Conservation (phyloP, 2,888 invertebrate genomes). For the Oxycera nigricornis region DNA sequence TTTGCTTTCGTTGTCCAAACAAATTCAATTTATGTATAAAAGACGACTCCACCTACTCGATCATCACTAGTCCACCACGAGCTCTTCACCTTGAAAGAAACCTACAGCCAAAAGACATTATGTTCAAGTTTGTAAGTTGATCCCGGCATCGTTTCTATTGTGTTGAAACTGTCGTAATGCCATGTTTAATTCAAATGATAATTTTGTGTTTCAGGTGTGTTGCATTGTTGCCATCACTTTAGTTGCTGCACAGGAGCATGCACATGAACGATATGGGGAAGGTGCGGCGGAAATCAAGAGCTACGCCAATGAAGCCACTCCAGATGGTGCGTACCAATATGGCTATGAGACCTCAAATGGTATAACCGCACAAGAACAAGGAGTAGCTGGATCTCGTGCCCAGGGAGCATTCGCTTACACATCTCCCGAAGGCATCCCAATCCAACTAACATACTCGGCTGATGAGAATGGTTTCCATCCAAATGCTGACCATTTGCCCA, state of each 20-base stretch:
- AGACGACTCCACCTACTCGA: background rate
- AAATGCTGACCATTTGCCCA: background rate
- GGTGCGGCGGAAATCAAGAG: background rate
- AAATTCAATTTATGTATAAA: background rate
- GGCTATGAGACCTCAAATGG: background rate
- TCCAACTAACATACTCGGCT: background rate
- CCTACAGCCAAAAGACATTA: background rate
- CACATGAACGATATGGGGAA: background rate
- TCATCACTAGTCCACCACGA: background rate
- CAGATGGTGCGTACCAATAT: constrained; percentile 18
- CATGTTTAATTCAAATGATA: background rate
- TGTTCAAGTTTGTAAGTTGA: constrained; percentile 16
- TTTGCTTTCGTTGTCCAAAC: background rate
- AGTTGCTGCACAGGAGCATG: background rate
- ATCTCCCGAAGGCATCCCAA: constrained; percentile 1
- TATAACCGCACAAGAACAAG: background rate
- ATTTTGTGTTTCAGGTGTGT: background rate
- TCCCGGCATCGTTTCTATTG: background rate
- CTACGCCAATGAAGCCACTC: background rate
- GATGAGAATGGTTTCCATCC: constrained; percentile 21
- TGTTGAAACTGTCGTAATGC: background rate
- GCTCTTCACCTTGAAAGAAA: background rate
- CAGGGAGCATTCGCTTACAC: constrained; percentile 13
- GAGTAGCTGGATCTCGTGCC: background rate
- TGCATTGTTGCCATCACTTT: background rate